phyloP scores from a whole-genome alignment of 2,797 vertebrate genomes.

The Smutsia gigantea region DNA sequence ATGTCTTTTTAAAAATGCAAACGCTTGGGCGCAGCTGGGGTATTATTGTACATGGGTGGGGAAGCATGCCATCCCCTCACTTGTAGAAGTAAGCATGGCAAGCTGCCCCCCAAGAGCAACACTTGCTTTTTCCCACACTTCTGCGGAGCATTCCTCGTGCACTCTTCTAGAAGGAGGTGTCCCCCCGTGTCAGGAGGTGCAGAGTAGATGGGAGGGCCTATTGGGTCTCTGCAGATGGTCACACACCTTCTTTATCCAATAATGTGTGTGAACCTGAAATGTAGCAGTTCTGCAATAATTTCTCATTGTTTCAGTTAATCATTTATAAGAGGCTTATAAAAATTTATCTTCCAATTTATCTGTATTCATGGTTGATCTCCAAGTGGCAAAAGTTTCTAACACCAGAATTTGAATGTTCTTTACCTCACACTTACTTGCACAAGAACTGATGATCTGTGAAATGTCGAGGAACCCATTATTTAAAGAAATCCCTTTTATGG shows the following conservation, averaged over 20 bases:
- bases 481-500: neutral
- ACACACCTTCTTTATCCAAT: neutral
- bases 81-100: neutral
- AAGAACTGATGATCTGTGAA: neutral
- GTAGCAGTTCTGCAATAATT: neutral
- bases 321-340: neutral
- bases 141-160: neutral
- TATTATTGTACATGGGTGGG: too few species aligned
- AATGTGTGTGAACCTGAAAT: neutral
- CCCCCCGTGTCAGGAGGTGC: too few species aligned
- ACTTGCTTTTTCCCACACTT: neutral
- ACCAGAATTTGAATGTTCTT: neutral
- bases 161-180: neutral
- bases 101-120: rapidly evolving
- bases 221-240: neutral
- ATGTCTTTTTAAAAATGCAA: neutral
- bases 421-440: neutral
- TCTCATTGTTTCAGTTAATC: neutral
- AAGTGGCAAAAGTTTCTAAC: neutral
- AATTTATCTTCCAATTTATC: neutral
- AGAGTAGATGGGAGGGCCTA: neutral
- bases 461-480: neutral
- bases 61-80: neutral
- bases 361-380: neutral
- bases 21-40: too few species aligned